Base-by-base conservation (phyloP, 2,888 invertebrate species). In the Cepaea hortensis region DNA sequence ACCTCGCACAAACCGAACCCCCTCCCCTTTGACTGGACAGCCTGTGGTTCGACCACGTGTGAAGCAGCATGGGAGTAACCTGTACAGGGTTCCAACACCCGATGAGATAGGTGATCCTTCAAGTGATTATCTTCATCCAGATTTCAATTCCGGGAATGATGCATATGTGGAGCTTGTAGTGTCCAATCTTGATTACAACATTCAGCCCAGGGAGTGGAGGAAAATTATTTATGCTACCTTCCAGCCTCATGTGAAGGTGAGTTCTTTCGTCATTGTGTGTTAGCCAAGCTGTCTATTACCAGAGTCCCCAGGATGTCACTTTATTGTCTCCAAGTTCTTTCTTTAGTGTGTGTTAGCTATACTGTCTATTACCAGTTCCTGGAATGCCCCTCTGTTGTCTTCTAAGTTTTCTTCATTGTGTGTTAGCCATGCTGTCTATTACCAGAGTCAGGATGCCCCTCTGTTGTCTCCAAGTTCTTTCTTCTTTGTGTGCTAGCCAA, bases 181-280 rank as follows among this genome's bases (percentile, higher is more conserved):
- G 65, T 96, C 96, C 20, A 97, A 97, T 94, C 95, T 97, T 89
- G 97, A 97, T 94, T 96, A 96, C 90, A 96, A 95, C 89, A 96
- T 96, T 90, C 96, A 96, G 92, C 95, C 96, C 1, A 95, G 96
- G 88, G 96, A 96, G 90, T 96, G 97, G 95, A 96, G 96, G 91
- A 96, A 95, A 89, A 95, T 96, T 88, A 95, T 97, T 23, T 95
- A 95, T 80, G 95, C 95, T 61, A 95, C 96, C 88, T 96, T 97
- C 91, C 95, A 96, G 92, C 96, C 96, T 91, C 96, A 96, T 92
- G 96, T 96, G 7, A 95, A 95, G 95, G 96, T 96, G 94, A 94
- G 93, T 91, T 5, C 35, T 3, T 72, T 61, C 23, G 2, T 23
- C 62, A 55, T n/a, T n/a, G n/a, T n/a, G n/a, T n/a, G n/a, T n/a